Conservation (phyloP, 2,113 vertebrate species). For the Apeltes quadracus region DNA sequence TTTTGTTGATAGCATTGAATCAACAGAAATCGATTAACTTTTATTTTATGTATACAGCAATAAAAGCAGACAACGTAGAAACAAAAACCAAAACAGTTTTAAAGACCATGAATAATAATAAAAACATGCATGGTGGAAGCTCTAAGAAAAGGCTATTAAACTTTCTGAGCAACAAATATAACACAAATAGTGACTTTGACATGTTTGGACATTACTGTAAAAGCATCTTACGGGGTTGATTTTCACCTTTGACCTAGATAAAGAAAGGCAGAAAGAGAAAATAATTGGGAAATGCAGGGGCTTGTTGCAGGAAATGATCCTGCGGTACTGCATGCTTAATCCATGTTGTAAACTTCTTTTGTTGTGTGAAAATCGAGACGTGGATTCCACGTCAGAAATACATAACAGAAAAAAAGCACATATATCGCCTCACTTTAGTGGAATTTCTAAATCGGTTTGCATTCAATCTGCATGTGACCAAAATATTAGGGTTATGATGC, state of each 20-base stretch:
- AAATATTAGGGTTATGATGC: neutral
- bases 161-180: neutral
- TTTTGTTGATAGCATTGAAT: neutral
- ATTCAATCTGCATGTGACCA: neutral
- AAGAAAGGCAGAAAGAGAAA: conserved; percentile 37
- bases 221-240: conserved; percentile 13
- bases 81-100: neutral
- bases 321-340: neutral
- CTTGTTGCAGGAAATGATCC: conserved; percentile 11
- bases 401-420: neutral
- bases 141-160: neutral
- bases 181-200: neutral
- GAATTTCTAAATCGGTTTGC: neutral
- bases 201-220: neutral
- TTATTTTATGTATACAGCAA: neutral
- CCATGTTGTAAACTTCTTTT: neutral
- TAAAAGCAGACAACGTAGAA: neutral
- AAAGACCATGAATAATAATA: neutral
- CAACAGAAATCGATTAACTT: neutral
- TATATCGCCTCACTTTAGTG: too few relatives aligned
- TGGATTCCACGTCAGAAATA: neutral
- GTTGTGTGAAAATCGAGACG: neutral
- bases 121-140: neutral
- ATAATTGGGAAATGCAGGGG: neutral
- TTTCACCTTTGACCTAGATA: conserved; percentile 64